phyloP scores from a whole-genome alignment of 2,797 vertebrate species.

The Rhinichthys osculus region DNA sequence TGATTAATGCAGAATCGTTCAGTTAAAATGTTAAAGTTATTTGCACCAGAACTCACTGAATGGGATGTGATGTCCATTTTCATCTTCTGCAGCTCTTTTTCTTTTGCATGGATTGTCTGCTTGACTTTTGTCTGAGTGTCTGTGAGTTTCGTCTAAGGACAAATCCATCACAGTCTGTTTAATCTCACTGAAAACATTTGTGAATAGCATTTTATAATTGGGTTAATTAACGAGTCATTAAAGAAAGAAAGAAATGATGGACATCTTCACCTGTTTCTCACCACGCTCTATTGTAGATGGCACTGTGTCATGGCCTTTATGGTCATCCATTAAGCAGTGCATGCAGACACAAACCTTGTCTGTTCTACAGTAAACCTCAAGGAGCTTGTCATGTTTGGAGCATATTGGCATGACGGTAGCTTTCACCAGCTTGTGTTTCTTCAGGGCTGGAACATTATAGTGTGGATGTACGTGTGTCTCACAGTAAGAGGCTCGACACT shows the following conservation, averaged over 20 bases:
- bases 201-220: background rate
- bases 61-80: background rate
- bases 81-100: conserved; percentile 38
- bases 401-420: conserved; percentile 40
- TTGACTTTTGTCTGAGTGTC: conserved; percentile 11
- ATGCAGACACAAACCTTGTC: conserved; percentile 58
- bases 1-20: background rate
- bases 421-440: conserved; percentile 52
- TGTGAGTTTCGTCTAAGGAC: conserved; percentile 30
- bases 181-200: background rate
- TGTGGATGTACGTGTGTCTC: conserved; percentile 51
- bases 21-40: background rate
- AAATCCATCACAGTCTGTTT: conserved; percentile 12
- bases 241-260: background rate
- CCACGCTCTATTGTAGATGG: conserved; percentile 24
- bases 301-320: conserved; percentile 59
- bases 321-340: conserved; percentile 54
- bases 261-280: conserved; percentile 54
- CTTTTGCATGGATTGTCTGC: conserved; percentile 30
- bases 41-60: conserved; percentile 36
- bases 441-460: conserved; percentile 45
- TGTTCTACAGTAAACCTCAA: conserved; percentile 60
- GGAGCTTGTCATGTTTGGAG: conserved; percentile 55
- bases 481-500: conserved; percentile 60
- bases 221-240: background rate